A percentile compares a stretch with the other conserved stretches of the same genome.
These are phyloP conservation scores for Carduelis carduelis DNA, from an alignment of 2,797 vertebrate species.

Conservation along the genomic window DNA sequence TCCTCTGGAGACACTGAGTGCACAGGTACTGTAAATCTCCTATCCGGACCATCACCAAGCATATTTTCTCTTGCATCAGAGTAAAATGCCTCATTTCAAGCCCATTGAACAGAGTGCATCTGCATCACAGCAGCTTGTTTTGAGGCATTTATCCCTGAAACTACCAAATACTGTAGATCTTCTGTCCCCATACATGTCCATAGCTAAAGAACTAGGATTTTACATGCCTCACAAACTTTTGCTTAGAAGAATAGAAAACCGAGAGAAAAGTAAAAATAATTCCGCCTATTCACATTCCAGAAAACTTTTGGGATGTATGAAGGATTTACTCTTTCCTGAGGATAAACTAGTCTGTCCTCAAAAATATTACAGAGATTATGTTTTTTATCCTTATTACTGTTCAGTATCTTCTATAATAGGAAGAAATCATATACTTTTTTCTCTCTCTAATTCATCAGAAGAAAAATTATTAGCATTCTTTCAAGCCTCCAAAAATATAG, in stretches of 20 bases:
- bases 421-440: background rate
- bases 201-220: background rate
- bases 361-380: background rate
- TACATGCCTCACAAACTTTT: background rate
- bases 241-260: background rate
- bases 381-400: background rate
- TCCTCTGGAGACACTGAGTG: constrained; percentile 95
- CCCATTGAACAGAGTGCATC: background rate
- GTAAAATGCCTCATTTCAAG: background rate
- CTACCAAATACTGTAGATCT: background rate
- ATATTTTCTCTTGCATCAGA: background rate
- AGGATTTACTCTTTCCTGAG: background rate
- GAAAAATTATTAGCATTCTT: background rate
- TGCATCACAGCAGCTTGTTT: background rate
- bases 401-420: background rate
- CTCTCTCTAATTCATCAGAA: background rate
- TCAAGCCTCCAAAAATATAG: background rate
- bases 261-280: background rate
- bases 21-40: constrained; percentile 83
- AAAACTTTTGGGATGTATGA: background rate
- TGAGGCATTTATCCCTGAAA: background rate
- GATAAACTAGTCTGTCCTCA: background rate
- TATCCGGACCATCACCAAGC: background rate
- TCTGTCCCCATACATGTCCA: background rate
- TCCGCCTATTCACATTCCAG: background rate